Conservation (phyloP, 2,888 invertebrate genomes). For the Nomada hirtipes region DNA sequence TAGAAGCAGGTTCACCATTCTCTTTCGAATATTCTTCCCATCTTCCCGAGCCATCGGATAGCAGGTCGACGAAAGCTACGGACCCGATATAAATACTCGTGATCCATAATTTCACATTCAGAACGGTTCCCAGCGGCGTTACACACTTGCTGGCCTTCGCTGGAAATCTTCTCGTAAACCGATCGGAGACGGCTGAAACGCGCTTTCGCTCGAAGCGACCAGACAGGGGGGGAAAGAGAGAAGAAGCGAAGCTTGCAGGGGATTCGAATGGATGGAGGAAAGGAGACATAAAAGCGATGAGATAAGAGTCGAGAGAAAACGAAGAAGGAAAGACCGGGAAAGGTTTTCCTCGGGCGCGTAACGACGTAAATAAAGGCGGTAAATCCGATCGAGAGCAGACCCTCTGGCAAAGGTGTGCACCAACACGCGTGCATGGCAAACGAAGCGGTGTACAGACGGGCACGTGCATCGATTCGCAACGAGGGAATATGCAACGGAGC, state of each 20-base stretch:
- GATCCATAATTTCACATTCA: slow-evolving; percentile 42
- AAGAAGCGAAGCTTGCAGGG: background rate
- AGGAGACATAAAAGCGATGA: background rate
- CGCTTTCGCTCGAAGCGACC: slow-evolving; percentile 2
- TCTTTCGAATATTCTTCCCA: slow-evolving; percentile 17
- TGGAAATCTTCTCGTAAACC: slow-evolving; percentile 36
- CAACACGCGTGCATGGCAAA: slow-evolving; percentile 40
- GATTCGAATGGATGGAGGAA: background rate
- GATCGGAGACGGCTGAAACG: slow-evolving; percentile 2
- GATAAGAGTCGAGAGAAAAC: background rate
- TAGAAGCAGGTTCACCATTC: slow-evolving; percentile 1
- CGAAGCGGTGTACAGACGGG: slow-evolving; percentile 49
- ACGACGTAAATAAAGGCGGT: slow-evolving; percentile 56
- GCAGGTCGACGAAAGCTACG: slow-evolving; percentile 16
- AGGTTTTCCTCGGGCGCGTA: slow-evolving; percentile 43
- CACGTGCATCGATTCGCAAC: slow-evolving; percentile 44
- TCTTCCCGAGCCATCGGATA: background rate
- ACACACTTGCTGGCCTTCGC: background rate
- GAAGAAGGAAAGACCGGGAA: background rate
- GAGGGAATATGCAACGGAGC: slow-evolving; percentile 32
- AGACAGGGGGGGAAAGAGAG: background rate
- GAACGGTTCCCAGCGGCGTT: slow-evolving; percentile 36
- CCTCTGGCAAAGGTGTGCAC: slow-evolving; percentile 25
- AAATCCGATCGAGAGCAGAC: slow-evolving; percentile 53
- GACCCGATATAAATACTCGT: slow-evolving; percentile 38